A percentile compares a stretch with the other conserved stretches of the same genome.
phyloP scores from a whole-genome alignment of 1,140 invertebrate species.

The Lutraria rhynchaena region DNA sequence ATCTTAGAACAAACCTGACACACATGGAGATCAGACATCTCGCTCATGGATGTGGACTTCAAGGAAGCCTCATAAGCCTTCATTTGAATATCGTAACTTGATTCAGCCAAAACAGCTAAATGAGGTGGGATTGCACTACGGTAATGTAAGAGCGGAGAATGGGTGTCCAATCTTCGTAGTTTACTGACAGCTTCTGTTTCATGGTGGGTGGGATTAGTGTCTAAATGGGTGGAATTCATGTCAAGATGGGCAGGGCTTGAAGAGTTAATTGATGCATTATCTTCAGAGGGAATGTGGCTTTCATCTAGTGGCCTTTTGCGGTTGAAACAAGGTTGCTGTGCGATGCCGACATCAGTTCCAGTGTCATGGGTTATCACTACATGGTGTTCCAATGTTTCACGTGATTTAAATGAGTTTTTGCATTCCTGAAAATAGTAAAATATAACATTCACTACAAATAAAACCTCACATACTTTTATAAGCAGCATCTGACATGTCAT shows the following conservation, averaged over 20 bases:
- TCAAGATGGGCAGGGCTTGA: slow-evolving; percentile 6
- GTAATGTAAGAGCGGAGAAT: background rate
- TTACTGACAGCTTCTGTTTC: slow-evolving; percentile 22
- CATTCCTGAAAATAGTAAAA: slow-evolving; percentile 69
- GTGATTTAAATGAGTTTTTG: slow-evolving; percentile 76
- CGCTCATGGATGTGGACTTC: background rate
- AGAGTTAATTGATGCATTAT: background rate
- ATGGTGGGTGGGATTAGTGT: background rate
- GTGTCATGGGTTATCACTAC: slow-evolving; percentile 71
- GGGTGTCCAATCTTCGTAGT: background rate
- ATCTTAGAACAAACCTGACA: slow-evolving; percentile 69
- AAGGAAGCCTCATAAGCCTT: slow-evolving; percentile 13
- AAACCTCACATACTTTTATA: too few relatives aligned
- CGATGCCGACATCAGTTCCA: slow-evolving; percentile 39
- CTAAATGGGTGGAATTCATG: background rate
- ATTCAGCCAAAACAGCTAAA: slow-evolving; percentile 14
- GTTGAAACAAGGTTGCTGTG: slow-evolving; percentile 7
- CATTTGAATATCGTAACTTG: slow-evolving; percentile 17
- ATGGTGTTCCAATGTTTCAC: slow-evolving; percentile 76
- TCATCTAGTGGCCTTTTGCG: slow-evolving; percentile 34
- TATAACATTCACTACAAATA: too few relatives aligned
- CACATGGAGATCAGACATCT: slow-evolving; percentile 6
- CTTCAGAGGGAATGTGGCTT: background rate
- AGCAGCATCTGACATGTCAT: too few relatives aligned
- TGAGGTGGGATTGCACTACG: slow-evolving; percentile 39